A percentile compares a stretch with the other conserved stretches of the same genome.
phyloP scores from a whole-genome alignment of 1,140 invertebrate species.

The Lepidurus apus region DNA sequence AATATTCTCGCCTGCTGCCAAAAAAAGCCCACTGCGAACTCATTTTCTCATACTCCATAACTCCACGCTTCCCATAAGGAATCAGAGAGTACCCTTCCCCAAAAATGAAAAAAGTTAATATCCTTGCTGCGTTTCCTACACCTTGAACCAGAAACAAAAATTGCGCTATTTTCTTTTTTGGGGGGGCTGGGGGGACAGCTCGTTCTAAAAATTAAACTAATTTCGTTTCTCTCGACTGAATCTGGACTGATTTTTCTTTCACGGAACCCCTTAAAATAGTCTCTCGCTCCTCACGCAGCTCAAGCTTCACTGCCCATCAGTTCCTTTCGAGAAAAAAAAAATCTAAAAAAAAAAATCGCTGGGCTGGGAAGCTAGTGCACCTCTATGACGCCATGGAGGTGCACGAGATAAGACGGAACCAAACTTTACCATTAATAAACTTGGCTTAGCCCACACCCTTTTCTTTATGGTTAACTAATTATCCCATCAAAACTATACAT shows the following conservation, averaged over 20 bases:
- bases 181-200: background rate
- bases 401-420: background rate
- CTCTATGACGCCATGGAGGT: background rate
- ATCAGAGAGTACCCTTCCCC: background rate
- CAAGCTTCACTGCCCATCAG: conserved; percentile 8
- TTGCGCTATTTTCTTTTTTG: background rate
- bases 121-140: background rate
- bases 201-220: background rate
- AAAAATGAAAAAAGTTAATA: too few species aligned
- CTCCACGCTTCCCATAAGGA: background rate
- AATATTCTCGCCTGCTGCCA: conserved; percentile 13
- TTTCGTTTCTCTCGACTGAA: background rate
- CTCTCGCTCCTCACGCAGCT: background rate
- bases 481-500: background rate
- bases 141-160: background rate
- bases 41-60: background rate
- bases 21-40: background rate
- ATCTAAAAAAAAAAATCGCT: background rate
- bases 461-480: background rate
- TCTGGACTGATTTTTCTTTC: background rate
- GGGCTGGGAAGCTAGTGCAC: background rate
- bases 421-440: background rate
- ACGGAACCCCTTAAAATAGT: background rate
- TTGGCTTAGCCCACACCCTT: background rate
- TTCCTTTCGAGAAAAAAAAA: background rate